A percentile compares a stretch with the other conserved stretches of the same genome.
These are phyloP conservation scores for Sinelater perroti DNA, from an alignment of 2,888 invertebrate genomes.

Conservation along the genomic window DNA sequence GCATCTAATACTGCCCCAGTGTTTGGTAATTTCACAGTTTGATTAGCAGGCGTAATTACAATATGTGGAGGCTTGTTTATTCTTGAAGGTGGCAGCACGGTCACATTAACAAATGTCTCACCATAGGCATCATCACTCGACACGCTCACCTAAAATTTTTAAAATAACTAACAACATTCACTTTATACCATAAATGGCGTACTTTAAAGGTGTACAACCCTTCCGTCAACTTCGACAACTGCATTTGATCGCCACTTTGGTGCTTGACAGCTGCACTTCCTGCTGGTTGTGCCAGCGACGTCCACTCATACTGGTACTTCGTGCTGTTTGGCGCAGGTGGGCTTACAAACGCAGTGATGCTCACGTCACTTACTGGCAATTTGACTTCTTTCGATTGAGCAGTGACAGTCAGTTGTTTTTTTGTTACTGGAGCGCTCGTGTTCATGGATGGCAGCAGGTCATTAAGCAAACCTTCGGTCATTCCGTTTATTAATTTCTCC, in stretches of 20 bases:
- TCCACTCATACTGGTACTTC: constrained; percentile 90
- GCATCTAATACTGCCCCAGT: constrained; percentile 91
- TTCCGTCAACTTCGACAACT: constrained; percentile 83
- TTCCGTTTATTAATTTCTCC: constrained; percentile 46
- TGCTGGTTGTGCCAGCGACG: constrained; percentile 82
- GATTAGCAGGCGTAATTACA: constrained; percentile 84
- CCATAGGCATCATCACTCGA: constrained; percentile 81
- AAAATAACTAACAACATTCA: neutral
- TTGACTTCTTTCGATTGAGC: constrained; percentile 80
- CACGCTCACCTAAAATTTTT: constrained; percentile 66
- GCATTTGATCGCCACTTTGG: constrained; percentile 84
- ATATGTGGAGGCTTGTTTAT: constrained; percentile 86
- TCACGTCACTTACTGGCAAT: constrained; percentile 85
- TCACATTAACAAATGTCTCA: constrained; percentile 87
- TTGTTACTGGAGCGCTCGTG: constrained; percentile 58
- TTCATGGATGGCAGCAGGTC: constrained; percentile 44
- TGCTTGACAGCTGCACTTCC: constrained; percentile 77
- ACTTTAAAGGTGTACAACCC: constrained; percentile 90
- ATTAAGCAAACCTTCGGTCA: constrained; percentile 48
- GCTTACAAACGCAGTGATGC: constrained; percentile 81
- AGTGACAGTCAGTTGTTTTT: constrained; percentile 76
- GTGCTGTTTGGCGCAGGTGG: constrained; percentile 77
- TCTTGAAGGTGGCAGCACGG: constrained; percentile 84
- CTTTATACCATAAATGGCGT: constrained; percentile 5
- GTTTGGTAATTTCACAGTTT: constrained; percentile 89